A percentile compares a stretch with the other conserved stretches of the same genome.
phyloP scores from a whole-genome alignment of 2,797 vertebrate species.

The Menidia menidia region DNA sequence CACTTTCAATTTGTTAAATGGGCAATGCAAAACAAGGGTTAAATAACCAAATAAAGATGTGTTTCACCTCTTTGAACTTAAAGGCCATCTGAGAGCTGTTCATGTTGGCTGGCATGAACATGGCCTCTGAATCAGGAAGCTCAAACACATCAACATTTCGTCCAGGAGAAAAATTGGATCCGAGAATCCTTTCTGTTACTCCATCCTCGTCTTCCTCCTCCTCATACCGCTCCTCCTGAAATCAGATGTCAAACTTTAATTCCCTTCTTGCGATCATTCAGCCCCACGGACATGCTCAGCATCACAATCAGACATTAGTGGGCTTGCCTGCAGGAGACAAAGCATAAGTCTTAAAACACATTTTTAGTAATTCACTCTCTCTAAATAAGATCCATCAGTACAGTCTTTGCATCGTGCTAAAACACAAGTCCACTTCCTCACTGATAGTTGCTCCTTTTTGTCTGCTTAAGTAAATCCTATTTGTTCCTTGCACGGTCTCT shows the following conservation, averaged over 20 bases:
- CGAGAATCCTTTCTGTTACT: constrained; percentile 84
- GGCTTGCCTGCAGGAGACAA: neutral
- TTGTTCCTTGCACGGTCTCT: constrained; percentile 7
- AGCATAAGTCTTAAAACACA: constrained; percentile 7
- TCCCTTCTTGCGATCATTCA: constrained; percentile 42
- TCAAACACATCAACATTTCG: constrained; percentile 88
- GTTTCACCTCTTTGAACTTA: constrained; percentile 91
- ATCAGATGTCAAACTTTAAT: constrained; percentile 48
- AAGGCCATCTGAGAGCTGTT: constrained; percentile 88
- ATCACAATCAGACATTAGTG: constrained; percentile 37
- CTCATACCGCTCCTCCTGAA: constrained; percentile 90
- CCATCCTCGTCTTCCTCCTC: constrained; percentile 71
- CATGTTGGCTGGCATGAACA: constrained; percentile 88
- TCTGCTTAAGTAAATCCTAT: constrained; percentile 34
- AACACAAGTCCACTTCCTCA: neutral
- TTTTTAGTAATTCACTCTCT: neutral
- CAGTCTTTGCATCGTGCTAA: constrained; percentile 37
- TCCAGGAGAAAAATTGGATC: constrained; percentile 85
- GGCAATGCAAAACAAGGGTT: constrained; percentile 1
- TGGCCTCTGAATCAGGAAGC: constrained; percentile 87
- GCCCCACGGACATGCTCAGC: constrained; percentile 27
- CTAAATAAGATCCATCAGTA: constrained; percentile 8
- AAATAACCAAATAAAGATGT: neutral
- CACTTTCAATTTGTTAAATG: neutral
- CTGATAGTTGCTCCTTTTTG: neutral